Percentiles rank a stretch among this genome's conserved stretches.
These are phyloP conservation scores for Alcedo atthis DNA, from an alignment of 2,797 vertebrate species.

Conservation along the genomic window DNA sequence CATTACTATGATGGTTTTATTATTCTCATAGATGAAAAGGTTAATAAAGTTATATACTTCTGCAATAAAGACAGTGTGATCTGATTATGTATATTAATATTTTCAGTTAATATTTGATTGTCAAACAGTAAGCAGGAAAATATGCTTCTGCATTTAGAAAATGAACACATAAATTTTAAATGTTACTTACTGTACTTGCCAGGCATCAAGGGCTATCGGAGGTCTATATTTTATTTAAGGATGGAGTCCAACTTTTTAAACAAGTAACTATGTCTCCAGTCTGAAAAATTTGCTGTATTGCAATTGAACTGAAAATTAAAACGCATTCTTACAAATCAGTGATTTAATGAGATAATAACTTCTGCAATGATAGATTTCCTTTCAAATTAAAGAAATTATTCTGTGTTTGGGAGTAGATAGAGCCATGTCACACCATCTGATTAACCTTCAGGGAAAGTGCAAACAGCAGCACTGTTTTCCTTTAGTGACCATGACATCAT, in stretches of 20 bases:
- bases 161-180: constrained; percentile 45
- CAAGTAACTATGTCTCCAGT: neutral
- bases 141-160: constrained; percentile 30
- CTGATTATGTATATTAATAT: constrained; percentile 66
- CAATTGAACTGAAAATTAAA: neutral
- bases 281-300: constrained; percentile 34
- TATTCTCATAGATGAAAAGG: constrained; percentile 26
- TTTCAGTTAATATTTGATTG: constrained; percentile 72
- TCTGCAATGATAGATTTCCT: neutral
- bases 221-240: constrained; percentile 70
- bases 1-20: neutral
- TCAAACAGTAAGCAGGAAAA: constrained; percentile 58
- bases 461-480: neutral
- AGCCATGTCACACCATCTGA: neutral
- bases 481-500: neutral
- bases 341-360: constrained; percentile 40
- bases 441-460: neutral
- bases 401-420: neutral
- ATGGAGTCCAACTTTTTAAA: constrained; percentile 29
- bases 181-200: constrained; percentile 22
- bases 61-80: neutral
- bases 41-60: constrained; percentile 50
- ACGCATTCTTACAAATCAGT: constrained; percentile 11
- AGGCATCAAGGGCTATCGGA: constrained; percentile 33
- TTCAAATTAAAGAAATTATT: neutral